phyloP scores from a whole-genome alignment of 2,113 vertebrate genomes.

The Eurystomus gularis region DNA sequence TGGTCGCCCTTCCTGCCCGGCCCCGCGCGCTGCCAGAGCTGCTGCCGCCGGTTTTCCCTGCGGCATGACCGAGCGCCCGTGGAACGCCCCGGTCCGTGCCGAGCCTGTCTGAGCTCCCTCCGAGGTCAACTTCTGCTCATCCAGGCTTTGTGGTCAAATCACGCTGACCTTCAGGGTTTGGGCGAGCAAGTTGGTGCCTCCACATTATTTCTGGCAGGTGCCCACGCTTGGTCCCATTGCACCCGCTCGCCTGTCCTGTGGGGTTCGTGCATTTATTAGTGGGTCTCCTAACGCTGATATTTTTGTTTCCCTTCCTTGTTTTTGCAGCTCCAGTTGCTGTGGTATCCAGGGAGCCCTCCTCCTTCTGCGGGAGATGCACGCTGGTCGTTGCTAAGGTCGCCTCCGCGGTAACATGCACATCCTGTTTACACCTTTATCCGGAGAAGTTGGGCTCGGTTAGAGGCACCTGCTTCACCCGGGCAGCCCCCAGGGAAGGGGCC shows the following conservation, averaged over 20 bases:
- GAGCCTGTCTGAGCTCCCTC: background rate
- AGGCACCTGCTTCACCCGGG: conserved; percentile 47
- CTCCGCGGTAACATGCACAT: conserved; percentile 80
- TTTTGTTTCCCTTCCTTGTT: conserved; percentile 64
- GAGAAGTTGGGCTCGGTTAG: conserved; percentile 72
- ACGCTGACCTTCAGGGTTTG: accelerated
- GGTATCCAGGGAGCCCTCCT: conserved; percentile 71
- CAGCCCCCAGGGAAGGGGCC: conserved; percentile 18
- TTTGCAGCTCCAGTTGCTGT: conserved; percentile 71
- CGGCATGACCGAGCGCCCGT: accelerated
- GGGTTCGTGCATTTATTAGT: accelerated
- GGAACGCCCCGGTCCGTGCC: accelerated
- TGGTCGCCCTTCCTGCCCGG: conserved; percentile 32
- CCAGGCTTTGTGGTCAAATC: background rate
- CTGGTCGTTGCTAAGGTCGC: conserved; percentile 74
- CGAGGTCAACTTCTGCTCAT: background rate
- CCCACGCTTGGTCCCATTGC: accelerated
- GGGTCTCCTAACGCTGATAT: background rate
- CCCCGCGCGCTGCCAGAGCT: background rate
- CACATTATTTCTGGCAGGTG: accelerated
- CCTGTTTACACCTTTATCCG: conserved; percentile 73
- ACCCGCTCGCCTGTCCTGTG: accelerated
- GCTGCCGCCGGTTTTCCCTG: background rate
- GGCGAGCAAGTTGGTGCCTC: background rate
- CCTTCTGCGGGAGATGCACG: conserved; percentile 67